Conservation (phyloP, 2,797 vertebrate species). For the Lacerta agilis region DNA sequence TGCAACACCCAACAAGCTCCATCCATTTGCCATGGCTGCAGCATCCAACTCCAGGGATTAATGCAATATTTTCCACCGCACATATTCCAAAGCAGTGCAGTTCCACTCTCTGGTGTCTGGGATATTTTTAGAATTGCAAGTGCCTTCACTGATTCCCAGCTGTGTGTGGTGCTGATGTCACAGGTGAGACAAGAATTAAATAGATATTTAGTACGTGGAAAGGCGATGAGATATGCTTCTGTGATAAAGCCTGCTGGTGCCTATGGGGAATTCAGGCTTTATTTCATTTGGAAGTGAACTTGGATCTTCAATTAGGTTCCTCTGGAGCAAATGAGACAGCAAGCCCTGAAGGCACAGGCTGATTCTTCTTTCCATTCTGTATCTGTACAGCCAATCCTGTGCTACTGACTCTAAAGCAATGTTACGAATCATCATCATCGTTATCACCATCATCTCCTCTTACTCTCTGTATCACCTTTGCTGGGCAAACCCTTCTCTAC, state of each 20-base stretch:
- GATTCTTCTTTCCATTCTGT: not conserved
- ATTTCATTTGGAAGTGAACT: slow-evolving; percentile 8
- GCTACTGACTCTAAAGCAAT: not conserved
- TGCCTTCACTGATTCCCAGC: not conserved
- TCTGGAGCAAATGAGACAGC: not conserved
- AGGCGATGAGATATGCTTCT: not conserved
- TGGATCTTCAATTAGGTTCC: not conserved
- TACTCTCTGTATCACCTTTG: not conserved
- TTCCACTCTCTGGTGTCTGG: not conserved
- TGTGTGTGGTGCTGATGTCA: not conserved
- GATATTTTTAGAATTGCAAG: slow-evolving; percentile 1
- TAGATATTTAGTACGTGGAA: not conserved
- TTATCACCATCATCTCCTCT: not conserved
- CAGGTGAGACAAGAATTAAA: slow-evolving; percentile 3
- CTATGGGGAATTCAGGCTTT: not conserved
- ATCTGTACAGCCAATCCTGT: not conserved
- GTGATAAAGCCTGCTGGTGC: not conserved
- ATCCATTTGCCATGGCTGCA: not conserved
- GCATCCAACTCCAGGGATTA: not conserved
- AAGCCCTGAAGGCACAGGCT: not conserved
- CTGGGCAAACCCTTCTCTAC: not conserved
- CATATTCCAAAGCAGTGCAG: not conserved
- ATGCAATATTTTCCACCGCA: not conserved
- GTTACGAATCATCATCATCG: not conserved
- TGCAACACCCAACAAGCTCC: not conserved